phyloP scores from a whole-genome alignment of 2,797 vertebrate species.

The Nyctibius grandis region DNA sequence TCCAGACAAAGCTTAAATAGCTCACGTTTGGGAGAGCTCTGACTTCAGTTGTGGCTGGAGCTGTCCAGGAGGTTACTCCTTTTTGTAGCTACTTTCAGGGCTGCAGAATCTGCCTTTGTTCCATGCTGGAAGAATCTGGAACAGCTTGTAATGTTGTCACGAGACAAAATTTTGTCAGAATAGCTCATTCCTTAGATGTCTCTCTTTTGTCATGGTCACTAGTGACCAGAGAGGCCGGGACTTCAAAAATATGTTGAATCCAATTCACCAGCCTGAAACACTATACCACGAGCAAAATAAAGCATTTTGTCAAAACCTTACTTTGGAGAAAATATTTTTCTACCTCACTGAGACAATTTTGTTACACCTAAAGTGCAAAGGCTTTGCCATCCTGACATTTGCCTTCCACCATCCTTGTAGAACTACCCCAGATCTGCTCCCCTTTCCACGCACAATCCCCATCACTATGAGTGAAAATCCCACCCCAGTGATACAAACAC shows the following conservation, averaged over 20 bases:
- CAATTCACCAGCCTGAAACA: background rate
- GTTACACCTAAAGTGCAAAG: background rate
- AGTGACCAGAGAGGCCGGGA: background rate
- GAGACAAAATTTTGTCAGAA: background rate
- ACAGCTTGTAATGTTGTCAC: background rate
- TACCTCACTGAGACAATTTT: background rate
- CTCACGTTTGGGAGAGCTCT: background rate
- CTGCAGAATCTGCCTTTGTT: background rate
- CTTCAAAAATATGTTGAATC: background rate
- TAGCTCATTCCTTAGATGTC: background rate
- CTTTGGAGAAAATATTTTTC: background rate
- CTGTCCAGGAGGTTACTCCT: slow-evolving; percentile 16
- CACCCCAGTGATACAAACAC: background rate
- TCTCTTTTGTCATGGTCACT: background rate
- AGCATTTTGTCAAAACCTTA: background rate
- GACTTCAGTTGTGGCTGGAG: background rate
- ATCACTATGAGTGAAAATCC: background rate
- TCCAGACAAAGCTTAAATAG: slow-evolving; percentile 47
- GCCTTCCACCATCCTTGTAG: background rate
- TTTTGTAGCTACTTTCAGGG: background rate
- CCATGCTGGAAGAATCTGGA: slow-evolving; percentile 15
- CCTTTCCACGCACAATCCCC: background rate
- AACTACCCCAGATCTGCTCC: background rate
- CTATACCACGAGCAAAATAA: background rate
- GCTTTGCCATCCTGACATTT: background rate